phyloP scores from a whole-genome alignment of 2,113 vertebrate genomes.

The Phalacrocorax brasilianus region DNA sequence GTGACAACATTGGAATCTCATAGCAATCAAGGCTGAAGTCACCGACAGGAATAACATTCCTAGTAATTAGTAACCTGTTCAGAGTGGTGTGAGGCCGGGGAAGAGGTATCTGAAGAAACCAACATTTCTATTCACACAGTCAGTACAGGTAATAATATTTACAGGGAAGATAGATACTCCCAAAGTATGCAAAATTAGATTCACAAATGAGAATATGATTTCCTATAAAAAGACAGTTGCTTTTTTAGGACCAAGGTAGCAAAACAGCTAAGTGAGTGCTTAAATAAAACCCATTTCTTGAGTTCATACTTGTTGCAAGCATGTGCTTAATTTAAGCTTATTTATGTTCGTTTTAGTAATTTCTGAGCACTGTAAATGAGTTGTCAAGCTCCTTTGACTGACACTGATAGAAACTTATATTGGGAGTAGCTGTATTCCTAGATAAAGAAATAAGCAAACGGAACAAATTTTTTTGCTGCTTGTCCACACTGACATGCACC shows the following conservation, averaged over 20 bases:
- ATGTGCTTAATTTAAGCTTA: background rate
- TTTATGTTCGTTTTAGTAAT: background rate
- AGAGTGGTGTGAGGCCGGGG: background rate
- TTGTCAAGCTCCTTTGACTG: background rate
- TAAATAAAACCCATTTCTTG: background rate
- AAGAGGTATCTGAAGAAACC: background rate
- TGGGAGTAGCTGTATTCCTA: background rate
- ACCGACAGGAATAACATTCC: background rate
- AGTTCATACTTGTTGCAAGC: background rate
- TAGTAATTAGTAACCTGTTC: background rate
- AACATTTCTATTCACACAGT: background rate
- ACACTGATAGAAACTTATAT: background rate
- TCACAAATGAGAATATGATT: background rate
- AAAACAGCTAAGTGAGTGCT: background rate
- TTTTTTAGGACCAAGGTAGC: background rate
- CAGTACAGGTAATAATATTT: background rate
- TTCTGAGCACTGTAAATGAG: background rate
- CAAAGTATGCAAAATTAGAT: background rate
- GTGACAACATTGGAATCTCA: background rate
- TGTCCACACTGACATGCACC: background rate
- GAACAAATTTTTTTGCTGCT: background rate
- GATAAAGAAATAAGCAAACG: background rate
- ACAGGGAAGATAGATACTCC: background rate
- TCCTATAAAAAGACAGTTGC: background rate
- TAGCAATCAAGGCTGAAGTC: constrained; percentile 3